Base-by-base conservation (phyloP, 2,888 invertebrate species). In the Diloba caeruleocephala region DNA sequence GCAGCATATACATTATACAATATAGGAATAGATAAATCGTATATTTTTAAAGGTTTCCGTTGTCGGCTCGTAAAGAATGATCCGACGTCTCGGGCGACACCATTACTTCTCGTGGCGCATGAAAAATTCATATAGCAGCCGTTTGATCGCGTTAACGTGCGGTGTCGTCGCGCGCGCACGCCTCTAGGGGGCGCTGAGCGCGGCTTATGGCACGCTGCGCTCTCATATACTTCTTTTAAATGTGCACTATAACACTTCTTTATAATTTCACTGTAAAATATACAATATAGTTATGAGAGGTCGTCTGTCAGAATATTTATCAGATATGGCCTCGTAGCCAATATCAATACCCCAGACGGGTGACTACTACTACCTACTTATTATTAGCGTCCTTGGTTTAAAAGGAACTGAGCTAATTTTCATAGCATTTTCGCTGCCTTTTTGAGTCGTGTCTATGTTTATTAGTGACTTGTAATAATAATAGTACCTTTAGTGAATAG, bases 11-110 rank as follows among this genome's bases (percentile, higher is more conserved):
- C 10, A 10, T 21, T 1, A 21, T 52, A 53, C 38, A 28, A 12
- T 48, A 54, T 34, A 36, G 65, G 53, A 19, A 53, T 74, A 80
- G 78, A 82, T 80, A 82, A 81, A 81, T 78, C 78, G 79, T 89
- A 89, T 89, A 87, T 87, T 86, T 86, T 88, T 86, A 87, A 87
- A 87, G 82, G 85, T 79, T 78, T 82, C 81, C 76, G 87, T 87
- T 88, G 89, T 90, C 88, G 84, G 81, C 83, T 91, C 92, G 90
- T 92, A 92, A 93, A 93, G 90, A 92, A 92, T 92, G 92, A 92
- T 90, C 87, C 90, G 78, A 69, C 79, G 88, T 89, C 87, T 88
- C 84, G 74, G 72, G 87, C 85, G 85, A 82, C 84, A 87, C 90
- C 90, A 90, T 91, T 92, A 91, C 88, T 90, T 82, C 84, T 87